Conservation (phyloP, 2,888 invertebrate species). For the Phorcus lineatus region DNA sequence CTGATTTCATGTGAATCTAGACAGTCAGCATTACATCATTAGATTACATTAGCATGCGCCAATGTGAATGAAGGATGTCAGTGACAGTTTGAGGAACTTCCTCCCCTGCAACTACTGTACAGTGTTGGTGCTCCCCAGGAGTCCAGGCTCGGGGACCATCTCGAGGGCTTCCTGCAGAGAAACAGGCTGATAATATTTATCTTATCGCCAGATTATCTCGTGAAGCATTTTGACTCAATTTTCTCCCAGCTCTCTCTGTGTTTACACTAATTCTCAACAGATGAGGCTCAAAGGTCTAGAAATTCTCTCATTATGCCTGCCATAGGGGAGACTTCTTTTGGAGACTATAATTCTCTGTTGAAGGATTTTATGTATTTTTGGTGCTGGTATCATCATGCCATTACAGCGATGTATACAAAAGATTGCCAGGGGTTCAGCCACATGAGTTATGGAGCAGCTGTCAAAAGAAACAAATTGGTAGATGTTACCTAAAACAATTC, state of each 20-base stretch:
- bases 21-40: too few relatives aligned
- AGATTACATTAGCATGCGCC: too few relatives aligned
- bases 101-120: too few relatives aligned
- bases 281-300: not conserved
- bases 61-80: too few relatives aligned
- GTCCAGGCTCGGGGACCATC: slow-evolving; percentile 9
- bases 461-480: too few relatives aligned
- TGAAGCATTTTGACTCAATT: slow-evolving; percentile 23
- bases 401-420: too few relatives aligned
- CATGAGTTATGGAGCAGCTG: too few relatives aligned
- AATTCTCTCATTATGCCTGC: slow-evolving; percentile 1
- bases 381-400: not conserved
- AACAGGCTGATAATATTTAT: slow-evolving; percentile 9
- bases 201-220: slow-evolving; percentile 10
- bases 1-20: too few relatives aligned
- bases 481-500: too few relatives aligned
- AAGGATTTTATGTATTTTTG: slow-evolving; percentile 7
- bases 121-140: not conserved
- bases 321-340: not conserved
- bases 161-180: not conserved
- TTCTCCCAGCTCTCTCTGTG: slow-evolving; percentile 12
- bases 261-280: slow-evolving; percentile 19
- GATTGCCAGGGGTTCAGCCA: too few relatives aligned
- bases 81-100: too few relatives aligned
- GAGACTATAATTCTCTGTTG: not conserved